These are phyloP conservation scores for Hyaena hyaena DNA, from an alignment of 2,113 vertebrate species.

Conservation along the genomic window DNA sequence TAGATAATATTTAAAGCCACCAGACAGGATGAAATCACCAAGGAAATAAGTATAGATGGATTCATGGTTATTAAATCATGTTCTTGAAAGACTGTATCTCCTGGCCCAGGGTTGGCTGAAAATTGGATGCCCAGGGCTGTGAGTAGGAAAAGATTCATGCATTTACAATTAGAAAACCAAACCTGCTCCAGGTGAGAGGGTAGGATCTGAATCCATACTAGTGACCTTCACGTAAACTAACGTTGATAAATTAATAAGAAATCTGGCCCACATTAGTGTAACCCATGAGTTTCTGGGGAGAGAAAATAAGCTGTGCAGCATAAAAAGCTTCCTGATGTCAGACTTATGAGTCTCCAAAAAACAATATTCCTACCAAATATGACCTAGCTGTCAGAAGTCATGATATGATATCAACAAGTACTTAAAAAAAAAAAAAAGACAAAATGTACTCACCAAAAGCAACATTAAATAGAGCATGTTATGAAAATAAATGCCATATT, in stretches of 20 bases:
- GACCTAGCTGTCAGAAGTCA: neutral
- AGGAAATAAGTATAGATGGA: conserved; percentile 32
- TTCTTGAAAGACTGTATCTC: neutral
- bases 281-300: neutral
- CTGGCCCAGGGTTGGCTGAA: neutral
- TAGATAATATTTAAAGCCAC: conserved; percentile 43
- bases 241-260: neutral
- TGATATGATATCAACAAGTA: neutral
- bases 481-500: neutral
- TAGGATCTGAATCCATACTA: neutral
- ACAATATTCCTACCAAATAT: neutral
- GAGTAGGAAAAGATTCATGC: neutral
- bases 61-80: conserved; percentile 43
- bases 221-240: neutral
- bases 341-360: neutral
- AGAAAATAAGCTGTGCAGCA: neutral
- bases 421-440: neutral
- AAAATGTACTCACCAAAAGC: neutral
- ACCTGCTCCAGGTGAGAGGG: neutral
- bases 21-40: neutral
- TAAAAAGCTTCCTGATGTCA: neutral
- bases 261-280: neutral
- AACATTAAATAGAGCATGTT: neutral
- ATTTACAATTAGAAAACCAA: neutral
- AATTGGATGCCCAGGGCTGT: neutral